Percentiles rank a stretch among this genome's conserved stretches.
Evolutionary conservation across 2,888 invertebrate genomes (phyloP).

Genomic region (Cynaeus angustus): DNA sequence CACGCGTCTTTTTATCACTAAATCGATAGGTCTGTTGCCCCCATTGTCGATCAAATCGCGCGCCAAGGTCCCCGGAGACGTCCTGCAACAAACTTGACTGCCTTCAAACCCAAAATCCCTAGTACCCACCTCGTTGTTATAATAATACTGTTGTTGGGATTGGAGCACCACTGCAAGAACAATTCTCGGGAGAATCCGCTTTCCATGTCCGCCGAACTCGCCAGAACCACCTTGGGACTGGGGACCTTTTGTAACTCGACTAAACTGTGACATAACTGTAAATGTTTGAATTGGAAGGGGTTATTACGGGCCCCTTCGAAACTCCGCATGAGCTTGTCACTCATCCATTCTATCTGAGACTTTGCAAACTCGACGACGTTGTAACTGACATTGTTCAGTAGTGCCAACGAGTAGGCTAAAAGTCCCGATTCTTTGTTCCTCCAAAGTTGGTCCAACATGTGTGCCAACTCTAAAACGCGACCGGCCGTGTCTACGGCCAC

Average conservation of each 20-base stretch:
- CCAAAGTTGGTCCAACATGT: constrained; percentile 97
- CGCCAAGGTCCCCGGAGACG: constrained; percentile 87
- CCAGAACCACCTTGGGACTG: constrained; percentile 95
- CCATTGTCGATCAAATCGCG: constrained; percentile 86
- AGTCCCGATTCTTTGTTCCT: constrained; percentile 96
- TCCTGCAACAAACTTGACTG: constrained; percentile 72
- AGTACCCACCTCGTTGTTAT: constrained; percentile 84
- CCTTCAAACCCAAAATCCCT: constrained; percentile 7
- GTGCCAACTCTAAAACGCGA: constrained; percentile 94
- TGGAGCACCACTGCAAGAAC: constrained; percentile 94
- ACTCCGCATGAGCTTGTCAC: constrained; percentile 95
- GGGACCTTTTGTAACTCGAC: constrained; percentile 89
- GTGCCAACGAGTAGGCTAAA: constrained; percentile 93
- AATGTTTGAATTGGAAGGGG: constrained; percentile 95
- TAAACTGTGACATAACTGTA: constrained; percentile 95
- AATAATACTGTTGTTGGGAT: constrained; percentile 94
- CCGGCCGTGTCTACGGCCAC: constrained; percentile 98
- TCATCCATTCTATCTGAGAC: constrained; percentile 99
- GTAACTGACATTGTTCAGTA: constrained; percentile 97
- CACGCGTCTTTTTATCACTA: constrained; percentile 81
- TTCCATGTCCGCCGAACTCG: constrained; percentile 96
- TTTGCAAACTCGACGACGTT: constrained; percentile 99
- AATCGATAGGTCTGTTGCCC: constrained; percentile 81
- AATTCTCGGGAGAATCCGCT: constrained; percentile 95
- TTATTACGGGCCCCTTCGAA: constrained; percentile 94